phyloP scores from a whole-genome alignment of 2,888 invertebrate genomes.

The Synanthedon tipuliformis region DNA sequence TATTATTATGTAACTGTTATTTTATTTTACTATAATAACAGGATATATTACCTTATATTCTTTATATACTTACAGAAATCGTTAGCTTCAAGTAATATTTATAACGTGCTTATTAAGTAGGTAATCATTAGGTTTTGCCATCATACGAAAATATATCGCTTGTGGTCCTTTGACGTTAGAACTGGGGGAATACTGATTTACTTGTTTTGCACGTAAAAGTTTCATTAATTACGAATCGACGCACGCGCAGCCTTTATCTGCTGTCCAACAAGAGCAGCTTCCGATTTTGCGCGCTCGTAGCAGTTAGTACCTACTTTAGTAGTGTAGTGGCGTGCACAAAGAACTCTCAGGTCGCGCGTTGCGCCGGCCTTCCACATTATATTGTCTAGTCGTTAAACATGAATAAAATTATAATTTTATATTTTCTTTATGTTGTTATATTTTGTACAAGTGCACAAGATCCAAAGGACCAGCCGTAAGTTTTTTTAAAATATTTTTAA shows the following conservation, averaged over 20 bases:
- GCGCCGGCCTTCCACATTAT: slow-evolving; percentile 25
- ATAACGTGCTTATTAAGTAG: not conserved
- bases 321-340: slow-evolving; percentile 37
- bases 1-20: not conserved
- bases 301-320: no score
- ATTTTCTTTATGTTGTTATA: slow-evolving; percentile 22
- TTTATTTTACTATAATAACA: not conserved
- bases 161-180: slow-evolving; percentile 20
- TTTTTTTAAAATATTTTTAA: not conserved
- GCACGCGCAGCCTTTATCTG: slow-evolving; percentile 37
- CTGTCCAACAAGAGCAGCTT: slow-evolving; percentile 16
- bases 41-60: no score
- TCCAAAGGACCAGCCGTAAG: not conserved
- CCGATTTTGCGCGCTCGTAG: slow-evolving; percentile 35
- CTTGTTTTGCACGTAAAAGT: slow-evolving; percentile 35
- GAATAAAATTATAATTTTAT: slow-evolving; percentile 36
- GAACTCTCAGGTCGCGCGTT: slow-evolving; percentile 38
- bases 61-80: no score
- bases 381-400: slow-evolving; percentile 42
- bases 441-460: not conserved
- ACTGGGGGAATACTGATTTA: slow-evolving; percentile 25
- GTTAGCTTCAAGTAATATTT: not conserved
- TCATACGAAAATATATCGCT: not conserved
- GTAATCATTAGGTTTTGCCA: not conserved
- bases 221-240: slow-evolving; percentile 21